Base-by-base conservation (phyloP, 2,888 invertebrate species). In the Xylota segnis region DNA sequence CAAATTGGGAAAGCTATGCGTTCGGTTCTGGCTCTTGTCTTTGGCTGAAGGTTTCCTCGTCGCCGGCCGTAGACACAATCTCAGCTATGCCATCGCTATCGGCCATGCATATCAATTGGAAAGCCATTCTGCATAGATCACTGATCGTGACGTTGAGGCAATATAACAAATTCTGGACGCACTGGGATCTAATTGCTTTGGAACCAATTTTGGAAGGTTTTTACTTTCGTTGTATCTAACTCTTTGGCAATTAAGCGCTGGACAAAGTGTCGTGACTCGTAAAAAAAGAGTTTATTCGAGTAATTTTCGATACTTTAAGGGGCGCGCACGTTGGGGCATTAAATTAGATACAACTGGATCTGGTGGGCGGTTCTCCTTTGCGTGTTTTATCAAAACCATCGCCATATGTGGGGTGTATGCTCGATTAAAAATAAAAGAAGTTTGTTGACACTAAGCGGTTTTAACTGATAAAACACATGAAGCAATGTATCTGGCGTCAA, bases 71-170 rank as follows among this genome's bases (percentile, higher is more conserved):
- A 52, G 37, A 65, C 27, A 56, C 34, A 52, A 56, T 61, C 58
- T 70, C 40, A 56, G 32, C 63, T 54, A 56, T 12, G 23, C 27
- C 47, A 37, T 40, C 32, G 16, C 50, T 71, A 71, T 58, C 65
- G 34, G 50, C 10, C 81, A 12, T 66, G 84, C 82, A 86, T 86
- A 86, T 76, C 52, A 76, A 86, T 86, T 82, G 76, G 59, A 23
- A 75, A 71, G 63, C 27, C 16, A 75, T 58, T 70, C 68, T 54
- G 58, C 40, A 56, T 68, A 75, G 75, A 68, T 68, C 61, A 34
- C 10, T 37, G 68, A 56, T 70, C 68, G 81, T 61, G 81, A 81
- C 68, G 75, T 61, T 68, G 7, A 50, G 27, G 47, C 37, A 32
- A 65, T 2, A 47, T 63, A 14, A 54, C 3, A 27, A 70, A 78